Base-by-base conservation (phyloP, 2,113 vertebrate genomes). In the Mobula hypostoma region DNA sequence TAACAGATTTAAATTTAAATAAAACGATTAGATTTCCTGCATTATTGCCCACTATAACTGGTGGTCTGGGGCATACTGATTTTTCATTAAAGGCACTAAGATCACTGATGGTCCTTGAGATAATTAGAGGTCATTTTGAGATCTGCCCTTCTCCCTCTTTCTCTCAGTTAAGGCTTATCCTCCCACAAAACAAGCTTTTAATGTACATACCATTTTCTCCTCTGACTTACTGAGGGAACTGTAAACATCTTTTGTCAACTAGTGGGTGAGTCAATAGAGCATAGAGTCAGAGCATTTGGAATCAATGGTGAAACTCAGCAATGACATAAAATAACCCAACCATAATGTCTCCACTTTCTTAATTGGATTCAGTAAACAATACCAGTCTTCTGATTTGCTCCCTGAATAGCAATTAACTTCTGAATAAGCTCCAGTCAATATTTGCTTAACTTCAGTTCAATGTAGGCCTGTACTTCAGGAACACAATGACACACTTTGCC, bases 381-480 rank as follows among this genome's bases (percentile, higher is more conserved):
- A 27, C 7, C 48, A 85, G 21, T 14, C 27, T 66, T 63, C 12
- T 63, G 56, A 17, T 90, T 14, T 66, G 14, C n/a, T 7, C 14
- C 85, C 85, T 90, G 29, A 90, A 36, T 90, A 90, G 14, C 15
- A 90, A 90, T 14, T 66, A 90, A 32, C 61, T 90, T 66, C 29
- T 90, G 61, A 68, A n/a, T 88, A 29, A 63, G 63, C 58, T n/a
- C 85, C 0, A 85, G 82, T 58, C 48, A 85, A 15, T 14, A 24
- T 88, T 29, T 88, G 58, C 58, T 88, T 88, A 63, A 88, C 27
- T 63, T 63, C 58, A 63, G 11, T 88, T n/a, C 61, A 61, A 88
- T 15, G 7, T 12, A n/a, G 0, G 11, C 58, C 85, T n/a, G 15
- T 88, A 88, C 58, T 61, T n/a, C n/a, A 88, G 85, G 5, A 17